Evolutionary conservation across 2,113 vertebrate species (phyloP).

Genomic region (Daubentonia madagascariensis): DNA sequence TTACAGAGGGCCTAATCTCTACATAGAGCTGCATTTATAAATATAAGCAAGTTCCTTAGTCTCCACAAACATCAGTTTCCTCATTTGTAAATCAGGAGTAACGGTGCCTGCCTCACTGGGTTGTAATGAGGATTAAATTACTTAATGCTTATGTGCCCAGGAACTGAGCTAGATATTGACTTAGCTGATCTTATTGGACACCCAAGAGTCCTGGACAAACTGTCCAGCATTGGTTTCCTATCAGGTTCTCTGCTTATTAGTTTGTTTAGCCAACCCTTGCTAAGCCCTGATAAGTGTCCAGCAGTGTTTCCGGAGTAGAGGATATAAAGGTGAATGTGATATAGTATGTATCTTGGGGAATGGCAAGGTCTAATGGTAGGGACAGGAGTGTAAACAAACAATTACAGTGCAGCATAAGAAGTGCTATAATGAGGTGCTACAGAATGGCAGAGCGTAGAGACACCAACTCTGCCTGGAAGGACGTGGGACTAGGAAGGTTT

Average conservation of each 20-base stretch:
- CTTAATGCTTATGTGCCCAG: not conserved
- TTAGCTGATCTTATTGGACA: not conserved
- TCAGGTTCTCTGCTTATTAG: not conserved
- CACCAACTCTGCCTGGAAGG: not conserved
- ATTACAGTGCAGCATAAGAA: not conserved
- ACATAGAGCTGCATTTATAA: not conserved
- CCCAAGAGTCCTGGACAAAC: not conserved
- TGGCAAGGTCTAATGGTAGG: not conserved
- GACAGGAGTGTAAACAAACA: not conserved
- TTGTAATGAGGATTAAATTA: not conserved
- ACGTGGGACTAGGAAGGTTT: not conserved
- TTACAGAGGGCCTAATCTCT: not conserved
- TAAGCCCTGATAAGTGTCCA: not conserved
- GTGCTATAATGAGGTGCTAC: not conserved
- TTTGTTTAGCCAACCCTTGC: not conserved
- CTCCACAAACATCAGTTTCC: not conserved
- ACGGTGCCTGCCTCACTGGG: not conserved
- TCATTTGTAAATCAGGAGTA: not conserved
- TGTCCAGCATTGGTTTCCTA: not conserved
- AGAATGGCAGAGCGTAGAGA: not conserved
- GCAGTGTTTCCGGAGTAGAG: not conserved
- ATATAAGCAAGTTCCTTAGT: not conserved
- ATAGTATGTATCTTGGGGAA: not conserved
- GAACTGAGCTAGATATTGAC: not conserved
- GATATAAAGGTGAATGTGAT: not conserved